Conservation (phyloP, 1,140 invertebrate genomes). For the Brachionus plicatilis region DNA sequence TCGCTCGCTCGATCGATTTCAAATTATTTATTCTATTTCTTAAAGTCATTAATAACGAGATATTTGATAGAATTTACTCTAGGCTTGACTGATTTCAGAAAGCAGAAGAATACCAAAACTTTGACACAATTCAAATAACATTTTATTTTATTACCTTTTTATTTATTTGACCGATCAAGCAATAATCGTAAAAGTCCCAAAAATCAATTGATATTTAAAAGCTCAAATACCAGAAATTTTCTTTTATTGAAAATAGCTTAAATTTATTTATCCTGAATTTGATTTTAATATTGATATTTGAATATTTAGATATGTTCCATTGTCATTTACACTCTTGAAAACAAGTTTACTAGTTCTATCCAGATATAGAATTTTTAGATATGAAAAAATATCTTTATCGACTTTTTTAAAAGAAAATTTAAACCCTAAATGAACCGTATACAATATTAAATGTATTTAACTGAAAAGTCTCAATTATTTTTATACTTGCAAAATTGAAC, state of each 20-base stretch:
- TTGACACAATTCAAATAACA: neutral
- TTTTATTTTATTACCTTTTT: neutral
- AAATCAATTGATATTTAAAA: neutral
- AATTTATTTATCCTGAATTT: neutral
- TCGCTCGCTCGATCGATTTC: constrained; percentile 26
- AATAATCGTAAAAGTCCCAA: neutral
- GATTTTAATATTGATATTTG: neutral
- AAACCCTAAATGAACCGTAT: neutral
- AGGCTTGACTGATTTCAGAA: neutral
- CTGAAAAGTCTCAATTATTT: too few species aligned
- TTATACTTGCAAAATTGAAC: too few species aligned
- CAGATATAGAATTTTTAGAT: neutral
- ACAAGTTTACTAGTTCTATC: neutral
- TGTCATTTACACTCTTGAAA: neutral
- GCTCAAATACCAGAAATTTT: neutral
- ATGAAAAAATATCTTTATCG: neutral
- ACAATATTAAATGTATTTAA: too few species aligned
- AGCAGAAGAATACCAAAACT: neutral
- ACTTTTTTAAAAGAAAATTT: neutral
- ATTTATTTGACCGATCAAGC: neutral
- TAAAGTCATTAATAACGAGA: constrained; percentile 13
- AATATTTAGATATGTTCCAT: neutral
- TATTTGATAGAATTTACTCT: neutral
- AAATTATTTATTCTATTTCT: constrained; percentile 9
- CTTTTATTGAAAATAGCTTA: neutral